Base-by-base conservation (phyloP, 2,113 vertebrate species). In the Scomber scombrus region DNA sequence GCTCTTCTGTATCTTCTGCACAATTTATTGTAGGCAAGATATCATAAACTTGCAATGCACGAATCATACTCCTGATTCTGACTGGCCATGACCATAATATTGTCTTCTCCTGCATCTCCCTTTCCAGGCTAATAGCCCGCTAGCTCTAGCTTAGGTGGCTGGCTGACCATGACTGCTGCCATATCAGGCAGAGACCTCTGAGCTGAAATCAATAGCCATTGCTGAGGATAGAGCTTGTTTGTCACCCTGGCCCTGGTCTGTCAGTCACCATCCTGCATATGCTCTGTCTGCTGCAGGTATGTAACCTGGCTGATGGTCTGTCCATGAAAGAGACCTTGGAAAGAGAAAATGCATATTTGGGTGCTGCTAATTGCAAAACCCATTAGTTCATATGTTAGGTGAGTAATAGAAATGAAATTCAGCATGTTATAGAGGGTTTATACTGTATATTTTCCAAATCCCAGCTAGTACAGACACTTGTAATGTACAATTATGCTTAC, bases 141-240 rank as follows among this genome's bases (percentile, higher is more conserved):
- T 68, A 84, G 80, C 86, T 71, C 40, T 63, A 45, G 85, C 81
- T 74, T 63, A 64, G 83, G 78, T 66, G 71, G 45, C 82, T 78
- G 79, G 55, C 54, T 13, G 85, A 92, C 89, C 92, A 88, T 90
- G 91, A 87, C 85, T 85, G 72, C 88, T 81, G 88, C 87, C 80
- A 78, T 85, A 86, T 90, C 85, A 85, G 82, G 80, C 82, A 67
- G 77, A 90, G 81, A 89, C 87, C 89, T 89, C 78, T 82, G 89
- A 91, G 90, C 89, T 87, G 76, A 92, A 92, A 93, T 93, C 93
- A 85, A 93, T 94, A 91, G 74, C 65, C 8, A 11, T 69, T 80
- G 74, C 84, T 78, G 77, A 85, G 76, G 75, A 88, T 73, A 67
- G 83, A 89, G 85, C 78, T 80, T 90, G 90, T 92, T 92, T 90